Percentiles rank a stretch among this genome's conserved stretches.
These are phyloP conservation scores for Rotaria sp. DNA, from an alignment of 2,888 invertebrate species.

Conservation along the genomic window DNA sequence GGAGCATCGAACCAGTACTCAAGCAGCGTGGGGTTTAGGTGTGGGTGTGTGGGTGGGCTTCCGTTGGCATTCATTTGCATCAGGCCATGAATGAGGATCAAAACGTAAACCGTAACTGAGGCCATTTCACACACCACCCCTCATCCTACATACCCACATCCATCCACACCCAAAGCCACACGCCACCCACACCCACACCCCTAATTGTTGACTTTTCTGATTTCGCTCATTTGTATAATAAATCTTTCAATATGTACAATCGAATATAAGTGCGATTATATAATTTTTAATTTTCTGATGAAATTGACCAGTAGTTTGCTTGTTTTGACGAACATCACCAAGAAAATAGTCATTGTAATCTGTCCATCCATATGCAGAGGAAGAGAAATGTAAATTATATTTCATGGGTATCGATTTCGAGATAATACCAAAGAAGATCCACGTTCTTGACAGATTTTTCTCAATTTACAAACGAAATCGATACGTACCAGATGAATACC, in stretches of 20 bases:
- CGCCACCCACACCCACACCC: too few species aligned
- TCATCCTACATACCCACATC: too few species aligned
- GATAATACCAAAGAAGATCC: background rate
- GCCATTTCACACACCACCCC: too few species aligned
- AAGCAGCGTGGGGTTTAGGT: too few species aligned
- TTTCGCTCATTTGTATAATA: background rate
- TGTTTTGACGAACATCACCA: background rate
- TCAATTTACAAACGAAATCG: background rate
- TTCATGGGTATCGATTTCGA: background rate
- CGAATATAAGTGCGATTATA: background rate
- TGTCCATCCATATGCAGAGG: background rate
- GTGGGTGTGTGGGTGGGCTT: too few species aligned
- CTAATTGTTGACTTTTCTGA: background rate
- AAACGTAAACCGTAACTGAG: too few species aligned
- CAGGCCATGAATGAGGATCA: too few species aligned
- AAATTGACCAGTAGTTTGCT: fast-evolving
- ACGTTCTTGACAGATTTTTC: background rate
- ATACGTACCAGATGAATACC: background rate
- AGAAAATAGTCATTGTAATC: background rate
- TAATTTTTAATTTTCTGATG: background rate
- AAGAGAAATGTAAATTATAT: background rate
- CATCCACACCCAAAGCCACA: too few species aligned
- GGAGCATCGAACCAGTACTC: too few species aligned
- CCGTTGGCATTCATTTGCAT: too few species aligned
- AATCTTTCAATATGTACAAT: background rate